These are phyloP conservation scores for Gallirallus australis DNA, from an alignment of 2,797 vertebrate species.

Conservation along the genomic window DNA sequence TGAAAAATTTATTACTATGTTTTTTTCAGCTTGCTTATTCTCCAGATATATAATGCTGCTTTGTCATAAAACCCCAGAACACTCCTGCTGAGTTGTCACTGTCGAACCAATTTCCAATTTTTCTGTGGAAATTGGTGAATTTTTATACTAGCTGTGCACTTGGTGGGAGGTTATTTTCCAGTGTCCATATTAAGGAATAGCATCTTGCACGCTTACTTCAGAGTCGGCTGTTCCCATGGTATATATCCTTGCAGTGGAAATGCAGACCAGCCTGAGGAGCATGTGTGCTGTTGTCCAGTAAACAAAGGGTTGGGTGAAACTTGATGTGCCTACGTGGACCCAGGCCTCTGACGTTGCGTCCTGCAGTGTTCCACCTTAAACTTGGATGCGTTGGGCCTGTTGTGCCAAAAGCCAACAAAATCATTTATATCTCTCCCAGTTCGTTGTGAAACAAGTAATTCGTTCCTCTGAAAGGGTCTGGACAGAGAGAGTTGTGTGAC, in stretches of 20 bases:
- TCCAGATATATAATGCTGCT: not conserved
- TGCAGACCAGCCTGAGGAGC: not conserved
- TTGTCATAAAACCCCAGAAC: not conserved
- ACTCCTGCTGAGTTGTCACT: not conserved
- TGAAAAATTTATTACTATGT: not conserved
- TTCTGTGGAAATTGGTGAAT: not conserved
- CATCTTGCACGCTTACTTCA: not conserved
- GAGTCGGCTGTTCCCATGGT: not conserved
- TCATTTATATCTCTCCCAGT: not conserved
- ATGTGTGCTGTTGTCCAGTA: fast-evolving
- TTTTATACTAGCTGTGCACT: not conserved
- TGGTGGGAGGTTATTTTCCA: not conserved
- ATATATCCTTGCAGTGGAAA: not conserved
- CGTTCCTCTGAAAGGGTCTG: not conserved
- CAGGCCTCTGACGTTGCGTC: not conserved
- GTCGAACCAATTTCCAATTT: not conserved
- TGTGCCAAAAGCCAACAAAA: not conserved
- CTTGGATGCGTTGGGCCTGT: not conserved
- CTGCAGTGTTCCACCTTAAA: not conserved
- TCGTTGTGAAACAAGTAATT: not conserved
- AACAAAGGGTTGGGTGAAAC: not conserved
- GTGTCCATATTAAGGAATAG: not conserved
- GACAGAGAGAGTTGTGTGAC: not conserved
- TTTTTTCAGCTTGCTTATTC: not conserved
- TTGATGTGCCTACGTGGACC: fast-evolving